Evolutionary conservation across 2,113 vertebrate species (phyloP).

Genomic region (Todiramphus chloris): DNA sequence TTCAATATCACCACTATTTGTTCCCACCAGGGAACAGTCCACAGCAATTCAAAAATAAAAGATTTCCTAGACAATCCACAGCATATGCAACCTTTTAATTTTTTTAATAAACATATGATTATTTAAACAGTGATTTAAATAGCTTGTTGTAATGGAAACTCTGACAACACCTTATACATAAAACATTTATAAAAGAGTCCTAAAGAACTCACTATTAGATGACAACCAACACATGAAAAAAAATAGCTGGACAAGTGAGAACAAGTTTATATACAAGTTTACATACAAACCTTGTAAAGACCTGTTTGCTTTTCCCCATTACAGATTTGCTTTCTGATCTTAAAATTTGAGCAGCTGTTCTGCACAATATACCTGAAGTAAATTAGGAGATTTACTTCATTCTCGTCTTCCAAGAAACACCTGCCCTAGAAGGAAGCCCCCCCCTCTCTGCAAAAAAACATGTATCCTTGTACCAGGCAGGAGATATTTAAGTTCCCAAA

Average conservation of each 20-base stretch:
- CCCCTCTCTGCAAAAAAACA: too few species aligned
- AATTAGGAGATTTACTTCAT: not conserved
- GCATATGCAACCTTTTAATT: not conserved
- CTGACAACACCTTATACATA: not conserved
- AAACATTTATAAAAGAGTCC: not conserved
- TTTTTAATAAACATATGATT: not conserved
- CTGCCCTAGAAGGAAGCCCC: not conserved
- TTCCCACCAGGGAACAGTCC: not conserved
- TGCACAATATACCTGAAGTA: not conserved
- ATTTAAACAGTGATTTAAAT: not conserved
- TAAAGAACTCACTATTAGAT: not conserved
- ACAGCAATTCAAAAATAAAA: not conserved
- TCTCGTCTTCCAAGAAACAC: not conserved
- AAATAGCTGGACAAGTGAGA: not conserved
- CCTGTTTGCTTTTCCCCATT: not conserved
- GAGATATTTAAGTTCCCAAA: not conserved
- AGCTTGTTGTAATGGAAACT: not conserved
- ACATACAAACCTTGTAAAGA: not conserved
- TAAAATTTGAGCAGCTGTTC: not conserved
- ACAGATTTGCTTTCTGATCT: not conserved
- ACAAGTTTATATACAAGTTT: not conserved
- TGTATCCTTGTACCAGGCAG: too few species aligned
- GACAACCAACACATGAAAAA: not conserved
- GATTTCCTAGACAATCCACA: not conserved
- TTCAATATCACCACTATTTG: not conserved